Base-by-base conservation (phyloP, 2,888 invertebrate species). In the Nephrotoma flavescens region DNA sequence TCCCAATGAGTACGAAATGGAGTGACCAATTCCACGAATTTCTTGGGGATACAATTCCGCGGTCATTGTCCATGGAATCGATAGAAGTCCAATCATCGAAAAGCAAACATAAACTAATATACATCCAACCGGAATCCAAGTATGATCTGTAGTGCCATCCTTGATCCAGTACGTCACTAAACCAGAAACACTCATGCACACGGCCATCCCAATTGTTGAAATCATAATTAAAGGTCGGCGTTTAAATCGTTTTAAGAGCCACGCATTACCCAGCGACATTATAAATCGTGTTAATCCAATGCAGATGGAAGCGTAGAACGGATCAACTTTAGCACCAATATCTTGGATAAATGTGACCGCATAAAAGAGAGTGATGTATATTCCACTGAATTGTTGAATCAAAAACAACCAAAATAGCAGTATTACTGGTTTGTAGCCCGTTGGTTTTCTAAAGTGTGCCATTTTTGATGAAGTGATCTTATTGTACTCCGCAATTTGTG, bases 61-160 rank as follows among this genome's bases (percentile, higher is more conserved):
- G 0, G 94, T 94, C 93, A 94, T 93, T n/a, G 94, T 94, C 94
- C 94, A 94, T 0, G 94, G 94, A 41, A 94, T 93, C 6, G 93
- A 93, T 47, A 94, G 90, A 88, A 94, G 90, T 0, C 94, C 94
- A 83, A 94, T 91, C 93, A 94, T 94, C 6, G 93, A 93, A 0
- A 93, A 92, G 87, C 93, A 92, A 0, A 94, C 94, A 89, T 93
- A 94, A 0, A 93, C 89, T 9, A 94, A 89, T 1, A 94, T 90
- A 87, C 93, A 92, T 0, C 92, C 88, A 0, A 94, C 92, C 2
- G 94, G 93, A 0, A 93, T 90, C 91, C 91, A 92, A n/a, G 88
- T 91, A 87, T 90, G 88, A 4, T 89, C 88, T 0, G 91, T 90
- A 5, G 89, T 89, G 42, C 90, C 91, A 52, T 91, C 89, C 87